A percentile compares a stretch with the other conserved stretches of the same genome.
Conservation (phyloP, 1,140 invertebrate species). For the Globodera rostochiensis region DNA sequence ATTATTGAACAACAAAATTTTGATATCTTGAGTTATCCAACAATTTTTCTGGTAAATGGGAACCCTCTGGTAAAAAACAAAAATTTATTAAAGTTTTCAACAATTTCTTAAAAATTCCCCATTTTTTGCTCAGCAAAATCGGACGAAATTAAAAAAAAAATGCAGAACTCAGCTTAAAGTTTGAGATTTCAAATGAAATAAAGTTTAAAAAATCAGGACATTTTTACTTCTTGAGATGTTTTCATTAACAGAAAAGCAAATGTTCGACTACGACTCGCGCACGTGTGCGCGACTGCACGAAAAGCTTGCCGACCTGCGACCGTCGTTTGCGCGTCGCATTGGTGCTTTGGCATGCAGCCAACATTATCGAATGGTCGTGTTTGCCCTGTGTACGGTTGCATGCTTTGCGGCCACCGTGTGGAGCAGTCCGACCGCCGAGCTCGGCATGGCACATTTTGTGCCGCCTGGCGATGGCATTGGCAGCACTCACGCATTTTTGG, state of each 20-base stretch:
- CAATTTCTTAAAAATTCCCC: too few species aligned
- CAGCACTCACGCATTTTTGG: constrained; percentile 8
- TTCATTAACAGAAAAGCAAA: constrained; percentile 37
- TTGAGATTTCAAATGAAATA: too few species aligned
- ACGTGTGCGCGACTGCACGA: constrained; percentile 44
- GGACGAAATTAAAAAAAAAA: too few species aligned
- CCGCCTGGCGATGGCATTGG: constrained; percentile 10
- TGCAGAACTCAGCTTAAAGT: too few species aligned
- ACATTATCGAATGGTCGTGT: constrained; percentile 19
- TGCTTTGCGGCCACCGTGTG: constrained; percentile 11
- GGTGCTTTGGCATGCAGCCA: constrained; percentile 35
- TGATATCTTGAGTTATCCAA: too few species aligned
- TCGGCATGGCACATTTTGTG: constrained; percentile 26
- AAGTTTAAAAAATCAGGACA: too few species aligned
- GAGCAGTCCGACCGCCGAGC: neutral
- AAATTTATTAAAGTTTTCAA: too few species aligned
- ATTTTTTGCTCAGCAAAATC: too few species aligned
- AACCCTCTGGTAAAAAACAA: too few species aligned
- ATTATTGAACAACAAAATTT: too few species aligned
- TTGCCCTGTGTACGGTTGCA: constrained; percentile 27
- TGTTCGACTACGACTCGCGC: constrained; percentile 45
- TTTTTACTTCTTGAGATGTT: too few species aligned
- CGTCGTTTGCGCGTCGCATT: constrained; percentile 35
- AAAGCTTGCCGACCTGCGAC: constrained; percentile 47
- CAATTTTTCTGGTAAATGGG: too few species aligned